Base-by-base conservation (phyloP, 2,797 vertebrate genomes). In the Paguma larvata region DNA sequence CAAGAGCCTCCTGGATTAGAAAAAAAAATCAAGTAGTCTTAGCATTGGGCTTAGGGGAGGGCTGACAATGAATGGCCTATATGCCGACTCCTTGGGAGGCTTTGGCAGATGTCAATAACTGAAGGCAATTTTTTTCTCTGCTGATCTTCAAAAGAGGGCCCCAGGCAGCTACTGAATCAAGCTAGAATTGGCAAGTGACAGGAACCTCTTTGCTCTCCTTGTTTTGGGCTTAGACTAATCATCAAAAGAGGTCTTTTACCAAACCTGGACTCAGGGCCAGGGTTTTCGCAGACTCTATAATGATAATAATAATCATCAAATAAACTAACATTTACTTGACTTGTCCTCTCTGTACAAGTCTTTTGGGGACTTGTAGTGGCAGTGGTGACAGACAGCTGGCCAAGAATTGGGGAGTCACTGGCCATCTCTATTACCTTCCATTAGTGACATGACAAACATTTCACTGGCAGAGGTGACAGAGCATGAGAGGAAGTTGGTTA, bases 371-470 rank as follows among this genome's bases (percentile, higher is more conserved):
- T 90, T 73, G 44, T 16, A 70, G 25, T 41, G 34, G 19, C 6
- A 53, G 30, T n/a, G 27, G 13, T 92, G 46, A 95, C 63, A 86
- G 41, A 94, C 59, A 86, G 34, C n/a, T 94, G 87, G 59, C 89
- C n/a, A 70, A 70, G 62, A 73, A 79, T 6, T 34, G 46, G 48
- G 46, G 59, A 90, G 56, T 67, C 48, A 23, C 53, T 68, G 44
- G 62, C 34, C 87, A 80, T 44, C 62, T 89, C 46, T 63, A 15
- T 56, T 96, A 83, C 73, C 73, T 91, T 34, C 44, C 56, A 67
- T 86, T 77, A 84, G 75, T 80, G 59, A 91, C 38, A 73, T n/a
- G 68, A 88, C 27, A 87, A 70, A 91, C 15, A 62, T 65, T 94
- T 86, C n/a, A 62, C 53, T 38, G 75, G 79, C 38, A 68, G 30